Evolutionary conservation across 1,140 invertebrate species (phyloP).

Genomic region (Nymphalis io): DNA sequence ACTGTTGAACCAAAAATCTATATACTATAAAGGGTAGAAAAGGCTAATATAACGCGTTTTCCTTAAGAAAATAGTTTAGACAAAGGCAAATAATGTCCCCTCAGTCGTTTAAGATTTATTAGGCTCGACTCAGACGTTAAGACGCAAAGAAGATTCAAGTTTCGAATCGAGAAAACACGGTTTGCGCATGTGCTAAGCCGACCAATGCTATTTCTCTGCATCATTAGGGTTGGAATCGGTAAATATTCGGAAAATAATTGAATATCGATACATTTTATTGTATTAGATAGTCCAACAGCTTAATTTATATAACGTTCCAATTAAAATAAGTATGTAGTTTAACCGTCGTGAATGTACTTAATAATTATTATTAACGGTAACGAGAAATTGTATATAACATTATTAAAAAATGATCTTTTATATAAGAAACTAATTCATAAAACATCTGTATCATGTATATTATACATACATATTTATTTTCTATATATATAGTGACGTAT

Average conservation of each 20-base stretch:
- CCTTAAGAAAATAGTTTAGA: slow-evolving; percentile 32
- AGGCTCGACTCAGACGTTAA: slow-evolving; percentile 48
- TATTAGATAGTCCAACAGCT: too few relatives aligned
- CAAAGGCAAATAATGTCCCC: slow-evolving; percentile 36
- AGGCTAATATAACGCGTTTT: slow-evolving; percentile 27
- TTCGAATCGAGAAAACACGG: slow-evolving; percentile 64
- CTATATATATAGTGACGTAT: too few relatives aligned
- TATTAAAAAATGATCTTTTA: too few relatives aligned
- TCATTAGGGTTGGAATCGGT: slow-evolving; percentile 4
- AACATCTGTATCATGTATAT: too few relatives aligned
- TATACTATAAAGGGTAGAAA: slow-evolving; percentile 2
- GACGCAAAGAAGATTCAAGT: slow-evolving; percentile 61
- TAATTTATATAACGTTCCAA: too few relatives aligned
- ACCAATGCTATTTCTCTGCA: slow-evolving; percentile 54
- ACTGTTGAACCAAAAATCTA: background rate
- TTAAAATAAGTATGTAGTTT: too few relatives aligned
- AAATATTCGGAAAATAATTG: too few relatives aligned
- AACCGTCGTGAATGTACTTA: too few relatives aligned
- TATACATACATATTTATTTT: too few relatives aligned
- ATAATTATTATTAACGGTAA: too few relatives aligned
- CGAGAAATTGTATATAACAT: too few relatives aligned
- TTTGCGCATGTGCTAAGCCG: slow-evolving; percentile 57
- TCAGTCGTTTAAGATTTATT: slow-evolving; percentile 52
- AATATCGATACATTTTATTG: background rate
- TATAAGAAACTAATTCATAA: too few relatives aligned